Base-by-base conservation (phyloP, 2,113 vertebrate genomes). In the Ictidomys tridecemlineatus region DNA sequence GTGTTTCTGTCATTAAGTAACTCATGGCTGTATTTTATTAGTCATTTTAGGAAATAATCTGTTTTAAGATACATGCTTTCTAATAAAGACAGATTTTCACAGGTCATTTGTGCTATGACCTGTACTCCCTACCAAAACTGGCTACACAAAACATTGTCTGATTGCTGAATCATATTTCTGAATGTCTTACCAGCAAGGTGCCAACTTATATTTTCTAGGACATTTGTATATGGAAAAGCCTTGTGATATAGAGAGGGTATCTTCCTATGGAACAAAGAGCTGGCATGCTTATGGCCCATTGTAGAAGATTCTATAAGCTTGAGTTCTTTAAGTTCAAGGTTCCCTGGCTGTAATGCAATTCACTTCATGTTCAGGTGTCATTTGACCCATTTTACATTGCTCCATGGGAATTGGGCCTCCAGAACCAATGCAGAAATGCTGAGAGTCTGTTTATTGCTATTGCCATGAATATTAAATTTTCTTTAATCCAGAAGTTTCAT, bases 51-150 rank as follows among this genome's bases (percentile, higher is more conserved):
- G 37, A 96, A 87, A 90, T 65, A 28, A 51, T 28, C 39, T n/a
- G 90, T 73, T 82, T 93, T 90, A 91, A 74, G 77, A 90, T 37
- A 86, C n/a, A 9, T 92, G 22, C 6, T 96, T 86, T 88, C 61
- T 84, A 92, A 70, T 79, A 34, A 53, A 96, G 3, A 79, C 45
- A 32, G 17, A 69, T 79, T 82, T 92, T 24, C 37, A 76, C 30
- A 53, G 96, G 53, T 18, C 30, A 70, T 80, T 58, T 77, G 13
- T 70, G 13, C 42, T 95, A 65, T 92, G 53, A 90, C 70, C 51
- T 73, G 24, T 11, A 96, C 28, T 10, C 22, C 7, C 18, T 76
- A 24, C 76, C 70, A 86, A 93, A 94, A 70, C 34, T 32, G 37
- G 85, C 67, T 77, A 30, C 26, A 56, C 20, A 28, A 89, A 67